Conservation (phyloP, 2,888 invertebrate species). For the Agrochola lychnidis region DNA sequence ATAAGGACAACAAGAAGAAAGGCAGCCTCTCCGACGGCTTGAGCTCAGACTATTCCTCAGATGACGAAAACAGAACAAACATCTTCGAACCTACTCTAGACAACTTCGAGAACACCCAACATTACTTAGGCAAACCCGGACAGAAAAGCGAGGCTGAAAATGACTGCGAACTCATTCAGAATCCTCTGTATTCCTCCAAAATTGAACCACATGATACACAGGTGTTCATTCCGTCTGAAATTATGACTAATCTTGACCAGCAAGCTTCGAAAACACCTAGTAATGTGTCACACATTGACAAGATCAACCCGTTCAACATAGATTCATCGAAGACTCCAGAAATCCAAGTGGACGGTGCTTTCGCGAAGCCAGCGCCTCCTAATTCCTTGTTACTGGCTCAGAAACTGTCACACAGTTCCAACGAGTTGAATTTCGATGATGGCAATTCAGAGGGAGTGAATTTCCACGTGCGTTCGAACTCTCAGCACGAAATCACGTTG, state of each 20-base stretch:
- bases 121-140: slow-evolving; percentile 83
- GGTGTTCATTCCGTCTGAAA: slow-evolving; percentile 91
- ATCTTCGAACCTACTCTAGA: slow-evolving; percentile 88
- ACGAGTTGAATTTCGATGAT: slow-evolving; percentile 90
- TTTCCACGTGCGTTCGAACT: slow-evolving; percentile 88
- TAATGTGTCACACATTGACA: slow-evolving; percentile 70
- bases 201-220: slow-evolving; percentile 85
- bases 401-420: slow-evolving; percentile 93
- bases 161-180: slow-evolving; percentile 86
- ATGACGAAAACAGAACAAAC: slow-evolving; percentile 88
- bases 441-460: slow-evolving; percentile 72
- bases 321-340: slow-evolving; percentile 90
- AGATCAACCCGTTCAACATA: slow-evolving; percentile 84
- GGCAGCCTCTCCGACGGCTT: slow-evolving; percentile 92
- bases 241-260: slow-evolving; percentile 73
- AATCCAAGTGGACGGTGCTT: slow-evolving; percentile 89
- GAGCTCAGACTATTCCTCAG: slow-evolving; percentile 89
- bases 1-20: slow-evolving; percentile 90
- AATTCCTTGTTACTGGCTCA: slow-evolving; percentile 90
- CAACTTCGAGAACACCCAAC: slow-evolving; percentile 88
- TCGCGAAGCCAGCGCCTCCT: slow-evolving; percentile 87
- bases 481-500: slow-evolving; percentile 92
- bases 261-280: slow-evolving; percentile 81
- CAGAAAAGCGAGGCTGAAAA: slow-evolving; percentile 78
- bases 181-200: slow-evolving; percentile 87